Percentiles rank a stretch among this genome's conserved stretches.
These are phyloP conservation scores for Thunnus maccoyii DNA, from an alignment of 2,113 vertebrate species.

Conservation along the genomic window DNA sequence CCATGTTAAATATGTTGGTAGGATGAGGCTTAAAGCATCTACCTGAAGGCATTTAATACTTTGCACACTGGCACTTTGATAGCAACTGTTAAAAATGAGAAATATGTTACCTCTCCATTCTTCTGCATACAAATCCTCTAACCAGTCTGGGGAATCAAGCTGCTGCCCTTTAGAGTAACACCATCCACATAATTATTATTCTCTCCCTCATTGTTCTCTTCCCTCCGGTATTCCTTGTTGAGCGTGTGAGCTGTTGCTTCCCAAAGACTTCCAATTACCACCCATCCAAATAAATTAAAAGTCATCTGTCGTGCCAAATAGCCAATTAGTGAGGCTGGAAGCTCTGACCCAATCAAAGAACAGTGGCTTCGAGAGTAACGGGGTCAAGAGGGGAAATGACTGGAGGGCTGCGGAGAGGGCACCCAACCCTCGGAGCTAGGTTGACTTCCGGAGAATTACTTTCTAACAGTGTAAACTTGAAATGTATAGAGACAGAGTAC, in stretches of 20 bases:
- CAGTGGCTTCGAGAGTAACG: neutral
- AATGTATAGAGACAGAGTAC: neutral
- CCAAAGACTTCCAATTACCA: constrained; percentile 64
- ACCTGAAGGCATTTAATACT: neutral
- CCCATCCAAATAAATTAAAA: constrained; percentile 62
- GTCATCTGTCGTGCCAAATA: constrained; percentile 57
- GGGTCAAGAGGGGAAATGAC: constrained; percentile 24
- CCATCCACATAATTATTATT: constrained; percentile 41
- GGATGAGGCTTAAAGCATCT: no score
- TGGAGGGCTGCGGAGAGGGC: neutral
- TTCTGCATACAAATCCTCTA: neutral
- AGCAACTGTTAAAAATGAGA: neutral
- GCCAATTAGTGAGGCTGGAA: constrained; percentile 67
- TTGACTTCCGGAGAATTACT: constrained; percentile 8
- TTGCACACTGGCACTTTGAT: neutral
- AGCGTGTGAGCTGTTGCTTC: constrained; percentile 43
- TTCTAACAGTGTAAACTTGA: neutral
- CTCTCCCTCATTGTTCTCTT: constrained; percentile 1
- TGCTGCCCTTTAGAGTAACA: constrained; percentile 27
- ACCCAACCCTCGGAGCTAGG: neutral
- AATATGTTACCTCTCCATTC: neutral
- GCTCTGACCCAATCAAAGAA: constrained; percentile 46
- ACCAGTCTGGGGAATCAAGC: constrained; percentile 11
- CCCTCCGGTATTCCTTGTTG: constrained; percentile 18
- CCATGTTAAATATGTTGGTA: no score